A percentile compares a stretch with the other conserved stretches of the same genome.
Conservation (phyloP, 2,113 vertebrate genomes). For the Anhinga anhinga region DNA sequence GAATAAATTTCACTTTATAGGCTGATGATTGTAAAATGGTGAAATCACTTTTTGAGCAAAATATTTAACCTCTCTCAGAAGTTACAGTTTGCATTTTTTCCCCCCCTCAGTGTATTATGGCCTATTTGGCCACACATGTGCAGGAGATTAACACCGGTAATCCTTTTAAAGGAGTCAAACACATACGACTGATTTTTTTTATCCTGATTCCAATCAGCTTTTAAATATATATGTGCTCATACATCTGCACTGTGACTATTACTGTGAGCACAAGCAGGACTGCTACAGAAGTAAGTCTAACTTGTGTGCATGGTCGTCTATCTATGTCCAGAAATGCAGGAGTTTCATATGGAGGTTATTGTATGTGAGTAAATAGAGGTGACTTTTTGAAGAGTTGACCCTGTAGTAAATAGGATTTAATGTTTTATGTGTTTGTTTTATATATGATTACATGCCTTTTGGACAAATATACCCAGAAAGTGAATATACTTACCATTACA, state of each 20-base stretch:
- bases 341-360: background rate
- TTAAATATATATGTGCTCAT: background rate
- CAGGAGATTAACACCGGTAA: background rate
- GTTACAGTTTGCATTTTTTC: background rate
- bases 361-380: background rate
- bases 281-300: background rate
- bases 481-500: background rate
- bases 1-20: constrained; percentile 17
- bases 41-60: background rate
- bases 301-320: background rate
- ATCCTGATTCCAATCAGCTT: background rate
- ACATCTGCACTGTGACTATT: background rate
- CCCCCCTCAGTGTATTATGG: background rate
- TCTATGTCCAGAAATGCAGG: background rate
- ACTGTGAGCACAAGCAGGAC: background rate
- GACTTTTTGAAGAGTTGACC: background rate
- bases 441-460: background rate
- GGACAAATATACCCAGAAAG: background rate
- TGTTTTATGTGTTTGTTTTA: background rate
- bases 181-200: background rate
- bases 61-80: background rate
- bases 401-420: background rate
- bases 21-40: background rate
- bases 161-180: background rate
- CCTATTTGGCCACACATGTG: background rate